phyloP scores from a whole-genome alignment of 2,888 invertebrate species.

The Thumatha senex region DNA sequence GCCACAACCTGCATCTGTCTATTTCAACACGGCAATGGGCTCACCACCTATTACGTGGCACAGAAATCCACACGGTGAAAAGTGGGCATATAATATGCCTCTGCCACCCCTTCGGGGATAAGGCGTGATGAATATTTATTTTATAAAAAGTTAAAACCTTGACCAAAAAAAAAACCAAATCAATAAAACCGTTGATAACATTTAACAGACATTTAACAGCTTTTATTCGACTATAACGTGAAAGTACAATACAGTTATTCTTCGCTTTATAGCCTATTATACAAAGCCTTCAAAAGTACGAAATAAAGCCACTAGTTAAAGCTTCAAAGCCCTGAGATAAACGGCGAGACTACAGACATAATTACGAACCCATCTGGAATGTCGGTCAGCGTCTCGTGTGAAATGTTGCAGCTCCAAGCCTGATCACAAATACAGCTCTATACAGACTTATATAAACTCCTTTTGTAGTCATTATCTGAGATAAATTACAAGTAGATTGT shows the following conservation, averaged over 20 bases:
- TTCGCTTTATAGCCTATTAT: neutral
- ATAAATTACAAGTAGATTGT: too few relatives aligned
- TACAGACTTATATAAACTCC: neutral
- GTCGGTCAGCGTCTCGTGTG: constrained; percentile 2
- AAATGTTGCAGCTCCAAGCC: neutral
- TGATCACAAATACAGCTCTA: neutral
- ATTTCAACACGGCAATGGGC: too few relatives aligned
- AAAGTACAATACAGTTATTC: neutral
- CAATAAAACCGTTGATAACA: neutral
- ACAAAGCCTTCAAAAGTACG: constrained; percentile 4
- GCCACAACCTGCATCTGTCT: too few relatives aligned
- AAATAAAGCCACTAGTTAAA: neutral
- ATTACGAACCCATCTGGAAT: constrained; percentile 4
- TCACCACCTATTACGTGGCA: too few relatives aligned
- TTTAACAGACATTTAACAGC: neutral
- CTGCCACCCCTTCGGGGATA: too few relatives aligned
- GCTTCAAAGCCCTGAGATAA: constrained; percentile 1
- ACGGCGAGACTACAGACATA: neutral
- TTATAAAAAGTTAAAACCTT: neutral
- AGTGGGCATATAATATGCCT: too few relatives aligned
- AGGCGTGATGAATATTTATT: neutral
- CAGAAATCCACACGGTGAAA: too few relatives aligned
- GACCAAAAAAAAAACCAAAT: neutral
- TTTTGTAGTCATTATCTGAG: too few relatives aligned
- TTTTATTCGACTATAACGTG: neutral